Percentiles rank a stretch among this genome's conserved stretches.
Conservation (phyloP, 2,797 vertebrate species). For the Bucorvus abyssinicus region DNA sequence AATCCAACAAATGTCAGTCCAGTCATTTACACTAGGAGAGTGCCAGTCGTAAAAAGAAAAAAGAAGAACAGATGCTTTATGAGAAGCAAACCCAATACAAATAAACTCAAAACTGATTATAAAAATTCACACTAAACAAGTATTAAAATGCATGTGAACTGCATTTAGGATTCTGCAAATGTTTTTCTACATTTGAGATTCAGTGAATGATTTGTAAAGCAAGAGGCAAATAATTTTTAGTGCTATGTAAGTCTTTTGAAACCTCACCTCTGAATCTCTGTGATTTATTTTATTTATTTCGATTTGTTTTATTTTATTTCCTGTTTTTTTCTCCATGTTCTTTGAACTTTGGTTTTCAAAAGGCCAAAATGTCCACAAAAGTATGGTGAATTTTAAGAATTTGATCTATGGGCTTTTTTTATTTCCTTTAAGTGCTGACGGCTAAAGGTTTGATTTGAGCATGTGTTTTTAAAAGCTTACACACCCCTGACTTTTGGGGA, state of each 20-base stretch:
- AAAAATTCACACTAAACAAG: constrained; percentile 23
- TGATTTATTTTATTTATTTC: not conserved
- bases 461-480: not conserved
- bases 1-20: constrained; percentile 58
- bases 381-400: not conserved
- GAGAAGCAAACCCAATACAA: constrained; percentile 46
- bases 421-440: not conserved
- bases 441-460: not conserved
- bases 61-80: constrained; percentile 53
- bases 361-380: not conserved
- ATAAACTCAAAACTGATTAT: constrained; percentile 46
- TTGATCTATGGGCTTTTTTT: rapidly evolving
- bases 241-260: not conserved
- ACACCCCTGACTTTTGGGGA: not conserved
- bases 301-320: not conserved
- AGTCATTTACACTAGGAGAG: constrained; percentile 18
- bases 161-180: not conserved
- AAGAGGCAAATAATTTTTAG: not conserved
- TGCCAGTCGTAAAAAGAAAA: constrained; percentile 56
- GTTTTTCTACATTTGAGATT: not conserved
- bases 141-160: not conserved
- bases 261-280: not conserved
- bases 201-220: constrained; percentile 1
- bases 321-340: not conserved
- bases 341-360: not conserved